Base-by-base conservation (phyloP, 2,797 vertebrate genomes). In the Euthynnus affinis region DNA sequence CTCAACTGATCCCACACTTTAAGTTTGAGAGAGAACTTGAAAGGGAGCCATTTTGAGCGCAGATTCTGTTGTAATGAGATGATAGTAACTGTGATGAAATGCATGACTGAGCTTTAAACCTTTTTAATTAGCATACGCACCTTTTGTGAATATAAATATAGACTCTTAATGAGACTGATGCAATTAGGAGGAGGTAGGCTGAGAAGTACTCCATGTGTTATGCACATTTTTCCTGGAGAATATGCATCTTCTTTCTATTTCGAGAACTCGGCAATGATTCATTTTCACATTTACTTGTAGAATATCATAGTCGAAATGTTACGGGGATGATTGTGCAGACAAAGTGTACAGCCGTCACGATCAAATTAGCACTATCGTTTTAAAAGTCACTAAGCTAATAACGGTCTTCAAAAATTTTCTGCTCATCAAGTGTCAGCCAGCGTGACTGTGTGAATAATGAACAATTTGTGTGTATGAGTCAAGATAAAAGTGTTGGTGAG, bases 71-170 rank as follows among this genome's bases (percentile, higher is more conserved):
- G 81, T 89, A 90, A 90, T 83, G 79, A 90, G 73, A 74, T 72
- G 57, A 66, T 77, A 79, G 71, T 67, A 78, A 70, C 70, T 72
- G 80, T 87, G 80, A 88, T 84, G 74, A 87, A 84, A 89, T 74
- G 76, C 52, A 75, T 63, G 61, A 73, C 53, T 58, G 74, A 76
- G 76, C 69, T 82, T 73, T 87, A 86, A 77, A 83, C 65, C 71
- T 72, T 83, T 84, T 74, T 81, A 77, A 89, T 91, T 88, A 86
- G 74, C 81, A 86, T 66, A 55, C 20, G 51, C 82, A 78, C 78
- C 85, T 87, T 84, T 77, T 40, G 48, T 76, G 76, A 85, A 87
- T 87, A 78, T 65, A 67, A 82, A 82, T 87, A 70, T 42, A 55
- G 74, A 53, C 59, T 80, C 25, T 59, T 87, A 84, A 89, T 88